These are phyloP conservation scores for Crotalus helleri DNA, from an alignment of 2,113 vertebrate species.

Conservation along the genomic window DNA sequence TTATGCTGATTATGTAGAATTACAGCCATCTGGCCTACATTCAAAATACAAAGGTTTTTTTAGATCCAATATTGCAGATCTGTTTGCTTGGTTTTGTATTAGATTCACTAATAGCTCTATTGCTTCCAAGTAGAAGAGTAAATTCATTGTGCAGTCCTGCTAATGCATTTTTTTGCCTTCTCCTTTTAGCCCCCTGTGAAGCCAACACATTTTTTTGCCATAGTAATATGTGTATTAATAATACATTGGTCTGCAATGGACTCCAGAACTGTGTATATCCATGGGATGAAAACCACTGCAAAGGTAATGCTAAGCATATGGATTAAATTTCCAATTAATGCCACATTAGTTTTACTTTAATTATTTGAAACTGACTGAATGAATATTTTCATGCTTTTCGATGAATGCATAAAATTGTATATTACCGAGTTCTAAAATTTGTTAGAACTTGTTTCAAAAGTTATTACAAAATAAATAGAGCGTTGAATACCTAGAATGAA, in stretches of 20 bases:
- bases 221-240: constrained; percentile 99
- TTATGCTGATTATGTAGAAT: neutral
- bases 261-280: constrained; percentile 98
- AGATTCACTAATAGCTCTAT: neutral
- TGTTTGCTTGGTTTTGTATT: neutral
- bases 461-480: neutral
- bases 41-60: neutral
- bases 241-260: constrained; percentile 95
- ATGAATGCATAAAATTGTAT: neutral
- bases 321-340: neutral
- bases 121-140: neutral
- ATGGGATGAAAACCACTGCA: constrained; percentile 98
- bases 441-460: neutral
- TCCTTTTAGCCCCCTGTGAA: constrained; percentile 88
- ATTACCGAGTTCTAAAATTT: neutral
- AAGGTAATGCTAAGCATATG: constrained; percentile 77
- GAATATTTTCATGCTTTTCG: neutral
- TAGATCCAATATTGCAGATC: neutral
- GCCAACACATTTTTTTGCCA: constrained; percentile 96
- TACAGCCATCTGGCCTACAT: neutral
- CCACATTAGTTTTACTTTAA: neutral
- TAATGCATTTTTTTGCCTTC: constrained; percentile 11
- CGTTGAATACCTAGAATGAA: neutral
- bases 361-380: neutral
- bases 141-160: neutral